Evolutionary conservation across 2,797 vertebrate genomes (phyloP).

Genomic region (Thunnus albacares): DNA sequence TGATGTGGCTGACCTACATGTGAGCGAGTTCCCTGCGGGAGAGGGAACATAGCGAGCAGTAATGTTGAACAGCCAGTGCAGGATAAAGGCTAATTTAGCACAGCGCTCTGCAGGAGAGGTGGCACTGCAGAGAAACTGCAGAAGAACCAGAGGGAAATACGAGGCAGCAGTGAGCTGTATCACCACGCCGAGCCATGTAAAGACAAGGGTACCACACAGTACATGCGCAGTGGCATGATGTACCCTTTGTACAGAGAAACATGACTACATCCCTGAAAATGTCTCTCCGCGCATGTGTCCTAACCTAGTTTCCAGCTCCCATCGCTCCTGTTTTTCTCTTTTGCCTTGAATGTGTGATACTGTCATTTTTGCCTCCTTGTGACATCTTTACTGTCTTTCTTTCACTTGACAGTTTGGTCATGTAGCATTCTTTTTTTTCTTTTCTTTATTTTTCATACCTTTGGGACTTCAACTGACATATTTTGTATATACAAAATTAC

Average conservation of each 20-base stretch:
- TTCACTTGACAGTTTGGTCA: conserved; percentile 9
- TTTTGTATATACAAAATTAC: background rate
- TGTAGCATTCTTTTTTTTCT: background rate
- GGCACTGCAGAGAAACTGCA: conserved; percentile 61
- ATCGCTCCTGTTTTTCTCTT: conserved; percentile 21
- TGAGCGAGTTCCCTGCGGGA: conserved; percentile 59
- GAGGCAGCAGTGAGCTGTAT: conserved; percentile 18
- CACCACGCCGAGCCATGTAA: conserved; percentile 21
- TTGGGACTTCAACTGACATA: background rate
- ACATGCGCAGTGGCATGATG: conserved; percentile 31
- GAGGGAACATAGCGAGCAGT: conserved; percentile 46
- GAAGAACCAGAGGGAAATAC: conserved; percentile 25
- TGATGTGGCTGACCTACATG: conserved; percentile 80
- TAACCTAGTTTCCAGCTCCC: conserved; percentile 46
- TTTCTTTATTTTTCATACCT: background rate
- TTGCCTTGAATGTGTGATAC: conserved; percentile 29
- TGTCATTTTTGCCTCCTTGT: conserved; percentile 17
- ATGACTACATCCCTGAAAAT: conserved; percentile 6
- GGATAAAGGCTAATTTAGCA: conserved; percentile 62
- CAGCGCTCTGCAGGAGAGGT: conserved; percentile 64
- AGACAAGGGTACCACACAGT: conserved; percentile 20
- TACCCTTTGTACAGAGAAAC: conserved; percentile 34
- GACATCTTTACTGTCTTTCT: conserved; percentile 30
- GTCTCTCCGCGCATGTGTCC: conserved; percentile 43
- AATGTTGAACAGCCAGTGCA: conserved; percentile 48